Base-by-base conservation (phyloP, 1,140 invertebrate species). In the Muscidifurax raptorellus region DNA sequence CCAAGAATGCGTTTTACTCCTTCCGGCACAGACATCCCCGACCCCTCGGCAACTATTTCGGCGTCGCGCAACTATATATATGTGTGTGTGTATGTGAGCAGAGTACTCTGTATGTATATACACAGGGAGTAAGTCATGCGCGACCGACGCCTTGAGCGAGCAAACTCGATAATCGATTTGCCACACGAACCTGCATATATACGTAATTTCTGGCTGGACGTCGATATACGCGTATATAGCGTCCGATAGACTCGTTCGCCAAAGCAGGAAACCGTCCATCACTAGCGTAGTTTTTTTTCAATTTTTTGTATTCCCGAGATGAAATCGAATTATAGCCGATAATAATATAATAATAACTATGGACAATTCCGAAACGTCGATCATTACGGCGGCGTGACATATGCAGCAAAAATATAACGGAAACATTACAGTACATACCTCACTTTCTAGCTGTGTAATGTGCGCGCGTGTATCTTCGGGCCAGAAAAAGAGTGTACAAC, bases 1-100 rank as follows among this genome's bases (percentile, higher is more conserved):
- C 82, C 88, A 90, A 91, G 90, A 90, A 90, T 91, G 89, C 87
- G 40, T 85, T 84, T 86, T 87, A 86, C 85, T 81, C 77, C 76
- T 66, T 44, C 27, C 72, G 25, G 12, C 72, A 75, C 30, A 28
- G 7, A 30, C 27, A n/a, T 74, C 40, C 82, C 82, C 28, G n/a
- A 85, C 72, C 28, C 10, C 2, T 18, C 25, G 76, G 52, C 75
- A 87, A 86, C 82, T 85, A 81, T 75, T 88, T 88, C 78, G 25
- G 69, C 18, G 6, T 52, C 13, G 47, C 15, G 4, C n/a, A n/a
- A n/a, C n/a, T n/a, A n/a, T n/a, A n/a, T n/a, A n/a, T n/a, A n/a
- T n/a, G n/a, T n/a, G n/a, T n/a, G n/a, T n/a, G n/a, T n/a, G n/a
- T n/a, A n/a, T n/a, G n/a, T n/a, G n/a, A n/a, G n/a, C n/a, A n/a